These are phyloP conservation scores for Stenopsyche tienmushanensis DNA, from an alignment of 1,140 invertebrate species.

Conservation along the genomic window DNA sequence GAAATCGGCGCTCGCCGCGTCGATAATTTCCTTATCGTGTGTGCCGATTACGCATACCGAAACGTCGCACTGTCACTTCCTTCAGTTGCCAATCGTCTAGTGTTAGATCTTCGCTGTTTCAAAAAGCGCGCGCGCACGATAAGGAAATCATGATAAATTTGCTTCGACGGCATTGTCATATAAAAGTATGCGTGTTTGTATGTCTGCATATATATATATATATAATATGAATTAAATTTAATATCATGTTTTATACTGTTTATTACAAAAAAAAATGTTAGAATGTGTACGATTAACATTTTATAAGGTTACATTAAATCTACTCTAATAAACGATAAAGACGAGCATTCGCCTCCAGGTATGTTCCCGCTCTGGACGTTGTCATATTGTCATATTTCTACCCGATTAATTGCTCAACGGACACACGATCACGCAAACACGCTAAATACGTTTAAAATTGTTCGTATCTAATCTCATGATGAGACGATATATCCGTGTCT, in stretches of 20 bases:
- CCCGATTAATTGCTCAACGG: too few species aligned
- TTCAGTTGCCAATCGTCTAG: neutral
- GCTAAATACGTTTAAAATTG: too few species aligned
- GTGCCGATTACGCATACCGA: neutral
- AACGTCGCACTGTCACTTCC: neutral
- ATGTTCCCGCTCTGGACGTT: too few species aligned
- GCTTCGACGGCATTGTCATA: neutral
- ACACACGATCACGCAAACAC: too few species aligned
- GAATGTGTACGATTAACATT: slow-evolving; percentile 31
- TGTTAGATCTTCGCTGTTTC: neutral
- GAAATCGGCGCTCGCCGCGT: neutral
- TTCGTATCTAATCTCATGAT: too few species aligned
- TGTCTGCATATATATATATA: slow-evolving; percentile 29
- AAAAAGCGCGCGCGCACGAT: neutral
- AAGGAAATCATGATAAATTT: neutral
- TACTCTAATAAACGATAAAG: too few species aligned
- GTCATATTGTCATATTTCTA: too few species aligned
- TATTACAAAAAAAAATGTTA: slow-evolving; percentile 38
- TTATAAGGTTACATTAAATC: neutral
- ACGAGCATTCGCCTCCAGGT: too few species aligned
- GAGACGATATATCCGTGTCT: too few species aligned
- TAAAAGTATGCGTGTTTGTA: slow-evolving; percentile 26
- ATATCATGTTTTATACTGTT: slow-evolving; percentile 41
- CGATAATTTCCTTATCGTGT: slow-evolving; percentile 13
- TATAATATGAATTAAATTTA: slow-evolving; percentile 38